Evolutionary conservation across 1,140 invertebrate species (phyloP), one percentile per base, ranked within the genome.

Genomic region (Triops cancriformis): DNA sequence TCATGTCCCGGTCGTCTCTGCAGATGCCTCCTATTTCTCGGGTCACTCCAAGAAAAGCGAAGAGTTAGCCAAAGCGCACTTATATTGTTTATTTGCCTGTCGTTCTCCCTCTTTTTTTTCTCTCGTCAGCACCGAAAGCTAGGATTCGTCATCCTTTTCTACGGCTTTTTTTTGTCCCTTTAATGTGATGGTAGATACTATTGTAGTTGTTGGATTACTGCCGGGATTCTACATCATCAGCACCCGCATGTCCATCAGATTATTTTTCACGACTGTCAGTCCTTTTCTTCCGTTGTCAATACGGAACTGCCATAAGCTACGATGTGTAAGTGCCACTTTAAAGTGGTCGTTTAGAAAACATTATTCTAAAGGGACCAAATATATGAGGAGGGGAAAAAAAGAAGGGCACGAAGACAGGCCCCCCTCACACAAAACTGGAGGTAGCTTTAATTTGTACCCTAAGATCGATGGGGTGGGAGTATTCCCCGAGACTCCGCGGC

Each of bases 191-290:
- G 23, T 64, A 64, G 51, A 64, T 64, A 64, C 51, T 18, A 64
- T 64, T 64, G 51, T 64, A 64, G 51, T 64, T 64, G 51, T 64
- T 64, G 51, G 51, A 64, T 23, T 64, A n/a, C 18, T 64, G 51
- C 51, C 51, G 14, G 14, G 51, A 23, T 64, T 18, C 51, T 64
- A 64, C 51, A 64, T 23, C 51, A 64, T 64, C 51, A 64, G 51
- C 51, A n/a, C 51, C 31, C 14, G 14, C 45, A 14, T 64, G 51
- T 64, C 51, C 51, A 23, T 64, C 51, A 64, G 51, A n/a, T 64
- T 64, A 64, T 64, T 64, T 64, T 64, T 64, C 14, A 64, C 51
- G 23, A 64, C 51, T 64, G 51, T 64, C 51, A 64, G 14, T 23
- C 23, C 51, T 23, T 64, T 64, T 64, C 51, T 64, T 64, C 51